These are phyloP conservation scores for Drosophila insularis DNA, from an alignment of 1,140 invertebrate species.

Conservation along the genomic window DNA sequence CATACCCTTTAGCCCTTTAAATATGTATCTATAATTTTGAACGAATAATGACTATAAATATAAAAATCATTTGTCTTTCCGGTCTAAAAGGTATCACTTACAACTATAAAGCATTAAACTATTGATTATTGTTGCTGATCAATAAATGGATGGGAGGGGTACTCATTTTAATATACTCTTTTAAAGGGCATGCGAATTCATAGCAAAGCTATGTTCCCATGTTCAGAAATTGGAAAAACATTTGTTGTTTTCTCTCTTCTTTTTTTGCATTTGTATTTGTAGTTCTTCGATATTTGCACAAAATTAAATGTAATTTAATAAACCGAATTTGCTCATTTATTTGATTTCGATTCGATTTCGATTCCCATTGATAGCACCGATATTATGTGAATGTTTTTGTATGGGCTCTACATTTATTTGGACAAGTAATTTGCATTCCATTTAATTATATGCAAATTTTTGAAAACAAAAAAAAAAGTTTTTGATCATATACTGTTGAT, in stretches of 20 bases:
- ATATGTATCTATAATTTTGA: no score
- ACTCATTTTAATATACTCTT: neutral
- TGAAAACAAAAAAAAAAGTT: neutral
- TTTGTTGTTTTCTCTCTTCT: neutral
- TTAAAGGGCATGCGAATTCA: neutral
- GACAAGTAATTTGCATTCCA: constrained; percentile 62
- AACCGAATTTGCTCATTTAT: constrained; percentile 47
- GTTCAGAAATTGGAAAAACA: constrained; percentile 12
- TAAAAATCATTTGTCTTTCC: no score
- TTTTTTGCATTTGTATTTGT: constrained; percentile 18
- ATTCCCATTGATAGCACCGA: constrained; percentile 19
- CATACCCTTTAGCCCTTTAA: neutral
- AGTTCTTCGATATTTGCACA: constrained; percentile 24
- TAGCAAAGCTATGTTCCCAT: neutral
- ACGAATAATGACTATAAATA: no score
- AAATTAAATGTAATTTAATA: constrained; percentile 66
- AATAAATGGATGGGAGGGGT: no score
- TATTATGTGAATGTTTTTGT: constrained; percentile 10
- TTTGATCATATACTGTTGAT: neutral
- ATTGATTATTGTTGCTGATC: no score
- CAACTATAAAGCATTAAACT: no score
- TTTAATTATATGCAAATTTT: constrained; percentile 64
- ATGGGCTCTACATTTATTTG: constrained; percentile 30
- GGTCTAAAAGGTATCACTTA: no score
- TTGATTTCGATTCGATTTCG: constrained; percentile 41